Evolutionary conservation across 2,797 vertebrate genomes (phyloP), one percentile per base, ranked within the genome.

Genomic region (Phoxinus dragarum): DNA sequence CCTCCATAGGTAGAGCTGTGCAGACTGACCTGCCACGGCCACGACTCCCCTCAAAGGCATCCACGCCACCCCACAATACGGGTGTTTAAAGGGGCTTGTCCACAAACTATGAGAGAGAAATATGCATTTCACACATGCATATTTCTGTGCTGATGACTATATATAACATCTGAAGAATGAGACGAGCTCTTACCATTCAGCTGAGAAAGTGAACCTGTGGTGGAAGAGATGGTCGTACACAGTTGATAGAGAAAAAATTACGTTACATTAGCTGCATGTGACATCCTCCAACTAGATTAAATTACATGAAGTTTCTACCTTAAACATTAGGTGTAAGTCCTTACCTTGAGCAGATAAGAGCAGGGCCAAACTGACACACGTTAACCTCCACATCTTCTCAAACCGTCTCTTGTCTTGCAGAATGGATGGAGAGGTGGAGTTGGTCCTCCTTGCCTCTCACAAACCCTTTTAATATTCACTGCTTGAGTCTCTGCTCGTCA

Each of bases 1-100:
- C 72, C 42, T 27, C 47, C 71, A 7, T 19, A 67, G 3, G 0
- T 10, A 1, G 42, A 1, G 44, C 69, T 80, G 1, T 88, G 74
- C 34, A 89, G 66, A 73, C 88, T 89, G 64, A 85, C 85, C 75
- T 89, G 88, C 88, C 88, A 89, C 1, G 87, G 88, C 88, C 88
- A 89, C 0, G 80, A 72, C 27, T n/a, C n/a, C 88, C 87, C 5
- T 81, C 31, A 38, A 38, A 2, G 6, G 82, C 80, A 73, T 67
- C 11, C 44, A 79, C 61, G 34, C 85, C 88, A 19, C 87, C 87
- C 88, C 54, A 89, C 85, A 14, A 88, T 73, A 52, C 67, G 75
- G 6, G 2, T 21, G 85, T 89, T 88, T 38, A 87, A 34, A 49
- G 87, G 80, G n/a, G 88, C 44, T 21, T 19, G 52, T 9, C 87